Base-by-base conservation (phyloP, 2,888 invertebrate genomes). In the Diploptera punctata region DNA sequence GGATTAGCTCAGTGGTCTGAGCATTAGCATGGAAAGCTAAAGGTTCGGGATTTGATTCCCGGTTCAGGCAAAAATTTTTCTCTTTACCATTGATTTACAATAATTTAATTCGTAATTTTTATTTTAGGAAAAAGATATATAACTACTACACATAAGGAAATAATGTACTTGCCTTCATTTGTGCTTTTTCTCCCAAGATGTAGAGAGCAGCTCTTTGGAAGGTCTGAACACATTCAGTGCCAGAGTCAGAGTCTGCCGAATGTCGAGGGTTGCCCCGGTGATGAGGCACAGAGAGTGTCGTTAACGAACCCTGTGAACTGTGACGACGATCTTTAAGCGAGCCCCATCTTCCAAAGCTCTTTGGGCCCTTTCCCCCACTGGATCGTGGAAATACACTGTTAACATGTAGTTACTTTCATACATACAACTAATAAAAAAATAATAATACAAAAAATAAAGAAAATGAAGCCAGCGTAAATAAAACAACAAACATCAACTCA, bases 171-270 rank as follows among this genome's bases (percentile, higher is more conserved):
- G 87, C 88, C 84, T 93, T 93, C 84, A 93, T 91, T 80, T 94
- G 93, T 2, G 93, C 93, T 82, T 93, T 96, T 85, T 97, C 96
- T 29, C 94, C 93, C 77, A 95, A 87, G 77, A 97, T 91, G 84
- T 97, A 97, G 54, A 97, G 87, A 1, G 94, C 90, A 26, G 95
- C 93, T 76, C 91, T 88, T 75, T 91, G 90, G 76, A 91, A 88
- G 67, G 90, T 89, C 77, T 92, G 88, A 29, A 88, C 84, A 74
- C 87, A 86, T 76, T 87, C 87, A 9, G 86, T 84, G 5, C 86
- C 85, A 1, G 87, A 85, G 78, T 88, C 88, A 1, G 87, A 85
- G 78, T 88, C 88, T 3, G 86, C 86, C 26, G 88, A 87, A 78
- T 86, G 86, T 67, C 87, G 81, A 9, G 86, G 83, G 61, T 86